Base-by-base conservation (phyloP, 2,113 vertebrate genomes). In the Macheiramphus alcinus region DNA sequence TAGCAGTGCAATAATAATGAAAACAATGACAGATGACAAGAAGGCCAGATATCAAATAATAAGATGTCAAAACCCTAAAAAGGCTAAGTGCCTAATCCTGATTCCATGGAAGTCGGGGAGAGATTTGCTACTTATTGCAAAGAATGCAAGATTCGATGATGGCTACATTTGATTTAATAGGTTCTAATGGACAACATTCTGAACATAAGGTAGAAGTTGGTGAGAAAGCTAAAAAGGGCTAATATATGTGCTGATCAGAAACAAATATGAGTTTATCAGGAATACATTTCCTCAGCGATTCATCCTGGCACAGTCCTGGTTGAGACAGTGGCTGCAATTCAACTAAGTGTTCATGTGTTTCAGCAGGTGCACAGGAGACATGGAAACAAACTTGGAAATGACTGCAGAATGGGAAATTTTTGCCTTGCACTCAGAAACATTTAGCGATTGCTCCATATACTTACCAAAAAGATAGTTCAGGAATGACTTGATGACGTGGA, bases 11-110 rank as follows among this genome's bases (percentile, higher is more conserved):
- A 45, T 82, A 75, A 68, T 61, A 93, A 79, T 50, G 80, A 91
- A 95, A 96, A 89, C 73, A 94, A 75, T 80, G 81, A 91, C 71
- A 94, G 66, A 70, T 73, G 84, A 91, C 52, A 87, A 87, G 80
- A 82, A 88, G 73, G 62, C 36, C 93, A 96, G 93, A 80, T 92
- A 89, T 34, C 34, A 56, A 93, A 85, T 85, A 97, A 65, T 40
- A 93, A 86, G 76, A 76, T 90, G 70, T 85, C 91, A 94, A 76
- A 52, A n/a, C n/a, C 53, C 71, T 82, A 40, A 85, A 92, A 94
- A 94, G 48, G 38, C 12, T 5, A 71, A 81, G 38, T 65, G 47
- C 29, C 52, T 92, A 61, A 82, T 91, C 61, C 65, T 29, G 73
- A 58, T 84, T 91, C 66, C 45, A 7, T 5, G 38, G 61, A 84